A percentile compares a stretch with the other conserved stretches of the same genome.
These are phyloP conservation scores for Agrypnus murinus DNA, from an alignment of 2,888 invertebrate species.

Conservation along the genomic window DNA sequence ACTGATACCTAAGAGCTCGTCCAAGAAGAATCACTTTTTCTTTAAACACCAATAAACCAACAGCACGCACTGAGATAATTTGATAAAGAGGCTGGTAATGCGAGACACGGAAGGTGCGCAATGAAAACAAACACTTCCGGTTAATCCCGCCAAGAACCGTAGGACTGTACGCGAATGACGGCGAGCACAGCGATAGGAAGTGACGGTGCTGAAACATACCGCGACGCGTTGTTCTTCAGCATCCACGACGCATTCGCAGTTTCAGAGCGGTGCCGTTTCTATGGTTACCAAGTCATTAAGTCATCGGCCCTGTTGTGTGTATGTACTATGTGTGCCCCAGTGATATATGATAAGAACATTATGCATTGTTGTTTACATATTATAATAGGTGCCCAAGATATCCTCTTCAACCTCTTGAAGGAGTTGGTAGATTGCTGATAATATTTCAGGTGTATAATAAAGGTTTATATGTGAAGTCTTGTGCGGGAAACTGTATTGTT, in stretches of 20 bases:
- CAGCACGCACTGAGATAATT: slow-evolving; percentile 30
- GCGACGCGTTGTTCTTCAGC: slow-evolving; percentile 50
- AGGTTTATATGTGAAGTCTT: no score
- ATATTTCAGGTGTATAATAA: no score
- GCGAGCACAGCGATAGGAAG: slow-evolving; percentile 48
- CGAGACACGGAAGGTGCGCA: slow-evolving; percentile 40
- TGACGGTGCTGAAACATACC: slow-evolving; percentile 50
- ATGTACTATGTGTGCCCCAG: slow-evolving; percentile 27
- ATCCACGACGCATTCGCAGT: slow-evolving; percentile 58
- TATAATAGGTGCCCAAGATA: slow-evolving; percentile 28
- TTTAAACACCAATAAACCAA: slow-evolving; percentile 8
- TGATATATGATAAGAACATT: slow-evolving; percentile 50
- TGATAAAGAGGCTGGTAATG: slow-evolving; percentile 20
- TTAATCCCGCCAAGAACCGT: slow-evolving; percentile 51
- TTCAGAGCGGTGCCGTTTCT: slow-evolving; percentile 54
- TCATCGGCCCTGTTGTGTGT: slow-evolving; percentile 53
- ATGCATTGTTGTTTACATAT: slow-evolving; percentile 47
- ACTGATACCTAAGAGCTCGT: not conserved
- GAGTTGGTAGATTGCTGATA: not conserved
- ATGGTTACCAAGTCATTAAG: slow-evolving; percentile 58
- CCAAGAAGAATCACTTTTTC: no score
- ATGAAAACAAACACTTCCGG: slow-evolving; percentile 53
- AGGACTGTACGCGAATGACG: slow-evolving; percentile 46
- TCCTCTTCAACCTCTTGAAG: not conserved
- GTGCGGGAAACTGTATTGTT: no score